Evolutionary conservation across 2,888 invertebrate species (phyloP).

Genomic region (Diloba caeruleocephala): DNA sequence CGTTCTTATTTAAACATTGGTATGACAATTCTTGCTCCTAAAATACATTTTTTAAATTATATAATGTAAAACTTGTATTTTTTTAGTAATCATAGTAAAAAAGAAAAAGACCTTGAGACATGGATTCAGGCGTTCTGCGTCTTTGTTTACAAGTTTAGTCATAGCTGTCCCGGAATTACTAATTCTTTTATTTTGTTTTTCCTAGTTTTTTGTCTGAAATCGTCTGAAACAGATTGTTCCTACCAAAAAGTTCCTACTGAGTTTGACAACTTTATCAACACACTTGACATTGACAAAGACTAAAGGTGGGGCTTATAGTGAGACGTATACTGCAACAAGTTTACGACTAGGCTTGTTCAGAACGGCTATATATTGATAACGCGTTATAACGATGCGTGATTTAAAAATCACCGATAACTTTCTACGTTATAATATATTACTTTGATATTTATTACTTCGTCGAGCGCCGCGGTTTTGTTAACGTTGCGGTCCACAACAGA

Average conservation of each 20-base stretch:
- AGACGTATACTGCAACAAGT: too few relatives aligned
- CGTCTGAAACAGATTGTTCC: slow-evolving; percentile 10
- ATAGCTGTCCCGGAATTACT: slow-evolving; percentile 48
- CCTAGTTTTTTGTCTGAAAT: background rate
- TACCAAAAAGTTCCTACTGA: too few relatives aligned
- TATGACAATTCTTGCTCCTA: slow-evolving; percentile 93
- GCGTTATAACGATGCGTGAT: too few relatives aligned
- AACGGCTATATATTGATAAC: too few relatives aligned
- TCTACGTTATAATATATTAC: too few relatives aligned
- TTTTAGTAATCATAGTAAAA: background rate
- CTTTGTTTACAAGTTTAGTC: slow-evolving; percentile 70
- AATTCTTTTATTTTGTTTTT: slow-evolving; percentile 5
- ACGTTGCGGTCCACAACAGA: too few relatives aligned
- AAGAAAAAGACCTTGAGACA: slow-evolving; percentile 73
- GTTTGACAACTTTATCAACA: slow-evolving; percentile 2
- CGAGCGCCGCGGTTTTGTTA: too few relatives aligned
- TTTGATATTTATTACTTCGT: too few relatives aligned
- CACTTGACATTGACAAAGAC: background rate
- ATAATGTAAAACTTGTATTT: slow-evolving; percentile 31
- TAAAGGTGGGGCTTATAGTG: too few relatives aligned
- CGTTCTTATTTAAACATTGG: slow-evolving; percentile 92
- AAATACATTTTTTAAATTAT: slow-evolving; percentile 59
- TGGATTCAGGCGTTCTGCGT: slow-evolving; percentile 78
- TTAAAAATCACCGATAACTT: too few relatives aligned
- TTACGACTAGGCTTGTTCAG: too few relatives aligned